Evolutionary conservation across 2,113 vertebrate species (phyloP), one percentile per base, ranked within the genome.

Genomic region (Taxidea taxus): DNA sequence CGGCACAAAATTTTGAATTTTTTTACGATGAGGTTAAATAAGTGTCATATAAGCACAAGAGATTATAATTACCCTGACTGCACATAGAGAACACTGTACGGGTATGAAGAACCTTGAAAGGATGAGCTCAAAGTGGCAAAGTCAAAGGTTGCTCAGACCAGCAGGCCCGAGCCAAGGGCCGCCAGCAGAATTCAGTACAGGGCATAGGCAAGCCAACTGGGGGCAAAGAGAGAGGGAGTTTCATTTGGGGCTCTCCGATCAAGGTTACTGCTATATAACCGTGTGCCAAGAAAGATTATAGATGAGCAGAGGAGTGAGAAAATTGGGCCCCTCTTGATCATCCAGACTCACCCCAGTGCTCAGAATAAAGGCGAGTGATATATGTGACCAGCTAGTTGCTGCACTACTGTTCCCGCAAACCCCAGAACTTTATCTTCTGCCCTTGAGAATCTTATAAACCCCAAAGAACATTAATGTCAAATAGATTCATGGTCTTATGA

Each of bases 1-100:
- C 34, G 27, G 25, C 92, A 82, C n/a, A 21, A 58, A 90, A 51
- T n/a, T 66, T 90, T 81, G 13, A 90, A 34, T 75, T 75, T 88
- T 81, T n/a, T 10, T 75, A 31, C 44, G n/a, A 13, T 87, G 75
- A 37, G 15, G 16, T 70, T 90, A 64, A 87, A 80, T 77, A 60
- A 58, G 75, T 60, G 23, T 85, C 42, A 54, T 31, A 85, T 34
- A 88, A 47, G 16, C 47, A 78, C 9, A 75, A 49, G 9, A 49
- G 66, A 3, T 15, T 92, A 29, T 58, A 42, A 34, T 2, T 34
- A 70, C 47, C 72, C 82, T 54, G 25, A 70, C 49, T 70, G 60
- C 39, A 94, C 44, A 31, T 21, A 80, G 75, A 42, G 58, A 66
- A 90, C 47, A 68, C 54, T 42, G n/a, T 9, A 34, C 37, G 9